Evolutionary conservation across 2,113 vertebrate species (phyloP), one percentile per base, ranked within the genome.

Genomic region (Anas platyrhynchos): DNA sequence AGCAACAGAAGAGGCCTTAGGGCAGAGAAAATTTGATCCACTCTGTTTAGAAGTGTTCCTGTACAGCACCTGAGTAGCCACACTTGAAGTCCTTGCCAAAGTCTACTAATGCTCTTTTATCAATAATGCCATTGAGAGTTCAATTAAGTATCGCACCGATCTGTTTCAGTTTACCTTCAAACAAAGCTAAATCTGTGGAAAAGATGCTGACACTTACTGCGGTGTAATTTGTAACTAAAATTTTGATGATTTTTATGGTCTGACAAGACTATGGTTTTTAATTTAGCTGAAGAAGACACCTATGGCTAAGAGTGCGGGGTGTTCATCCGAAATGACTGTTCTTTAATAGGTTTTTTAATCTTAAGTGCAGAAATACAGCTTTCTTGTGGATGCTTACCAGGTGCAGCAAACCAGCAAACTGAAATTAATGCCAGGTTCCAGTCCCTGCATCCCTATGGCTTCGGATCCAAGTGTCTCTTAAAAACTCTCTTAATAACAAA

Each of bases 151-250:
- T 86, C 58, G 38, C 46, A 87, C 68, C 0, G 7, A 74, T 94
- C 89, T 95, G 46, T 74, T 95, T 89, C 67, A 81, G 68, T 94
- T 96, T 95, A 80, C 92, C 81, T 93, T 87, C 91, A 93, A 86
- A 95, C 72, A 92, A 90, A 88, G 82, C 62, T 94, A 89, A 95
- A 96, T 96, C 93, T 95, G 82, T 93, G 91, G 89, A 88, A 96
- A 95, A 94, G 80, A 61, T 88, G 88, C 90, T 94, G 89, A 93
- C 73, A 32, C 55, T 76, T 74, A 65, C 63, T 83, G 29, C 46
- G 56, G 88, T 22, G 9, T 48, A 83, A 92, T 93, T 91, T 94
- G 72, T 93, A 89, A 93, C 94, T 88, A 92, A 95, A 96, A 84
- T 62, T 82, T 75, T 91, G 88, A 92, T 91, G 75, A 82, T 91